Base-by-base conservation (phyloP, 2,113 vertebrate genomes). In the Lichenostomus cassidix region DNA sequence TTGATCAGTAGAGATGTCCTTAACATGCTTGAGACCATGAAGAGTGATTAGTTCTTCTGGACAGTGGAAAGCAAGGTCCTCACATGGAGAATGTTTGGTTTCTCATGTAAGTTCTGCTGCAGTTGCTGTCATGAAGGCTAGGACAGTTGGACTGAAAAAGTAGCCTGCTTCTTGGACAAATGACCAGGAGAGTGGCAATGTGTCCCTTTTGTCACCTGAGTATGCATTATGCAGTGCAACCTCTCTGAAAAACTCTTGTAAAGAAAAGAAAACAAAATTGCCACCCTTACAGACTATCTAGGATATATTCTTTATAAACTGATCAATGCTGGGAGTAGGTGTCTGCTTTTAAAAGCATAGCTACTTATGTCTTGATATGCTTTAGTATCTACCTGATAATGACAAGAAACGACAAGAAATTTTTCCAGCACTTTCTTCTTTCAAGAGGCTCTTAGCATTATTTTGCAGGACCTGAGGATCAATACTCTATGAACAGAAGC, bases 101-200 rank as follows among this genome's bases (percentile, higher is more conserved):
- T 70, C 29, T 81, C 5, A 4, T 23, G 0, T 33, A 33, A 68
- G 21, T 60, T 69, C 55, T 92, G 33, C 44, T 73, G 29, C 35
- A 79, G 41, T 59, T 91, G 39, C 44, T 75, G 23, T 80, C 22
- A 15, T 65, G 0, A 1, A 25, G 2, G 1, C 12, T 55, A 25
- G 64, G 41, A 47, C 5, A 56, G 7, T 4, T 33, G 23, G 16
- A 25, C 21, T 90, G 65, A 21, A 55, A 76, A 79, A 73, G 12
- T 31, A 64, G 58, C 4, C 52, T 75, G 42, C 41, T 84, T 24
- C 37, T 73, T 88, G 53, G 42, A 82, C 23, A 71, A 92, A 22
- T 42, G 0, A 28, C 18, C 52, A 0, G 0, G 9, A 31, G 5
- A 49, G 7, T 3, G 7, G 12, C 56, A 73, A 2, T 4, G 27